Evolutionary conservation across 2,888 invertebrate genomes (phyloP), one percentile per base, ranked within the genome.

Genomic region (Ferdinandea cuprea): DNA sequence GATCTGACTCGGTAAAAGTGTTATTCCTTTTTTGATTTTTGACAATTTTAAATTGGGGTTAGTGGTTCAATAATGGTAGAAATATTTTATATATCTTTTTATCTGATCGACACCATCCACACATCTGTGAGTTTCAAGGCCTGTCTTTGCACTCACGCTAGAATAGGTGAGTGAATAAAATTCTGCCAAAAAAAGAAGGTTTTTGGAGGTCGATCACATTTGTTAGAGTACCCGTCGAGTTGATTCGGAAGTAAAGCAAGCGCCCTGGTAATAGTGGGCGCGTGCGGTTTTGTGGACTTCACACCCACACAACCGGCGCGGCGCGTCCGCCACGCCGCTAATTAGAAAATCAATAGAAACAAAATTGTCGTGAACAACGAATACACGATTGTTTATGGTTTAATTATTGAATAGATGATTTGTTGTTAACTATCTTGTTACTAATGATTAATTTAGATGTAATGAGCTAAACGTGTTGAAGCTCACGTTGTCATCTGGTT

Each of bases 401-500:
- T n/a, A 11, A 6, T 37, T 13, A 37, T 37, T 37, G 37, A 37
- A 37, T n/a, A 37, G n/a, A 13, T 37, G 13, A 37, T 37, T 37
- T 37, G 37, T n/a, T n/a, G n/a, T n/a, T n/a, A n/a, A n/a, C n/a
- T 37, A 13, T 2, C 37, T 37, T 37, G n/a, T 37, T 37, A 37
- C 13, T 37, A n/a, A 37, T 11, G 11, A 37, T 6, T 13, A 37
- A 5, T 37, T 37, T 37, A 5, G 37, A 6, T 37, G 37, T 37
- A 13, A 37, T 37, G 37, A 37, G 6, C n/a, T 37, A 44, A 44
- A 44, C 44, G 44, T 44, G 44, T 9, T 19, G 9, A 19, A 5
- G n/a, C 37, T 37, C 37, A 37, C 37, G 37, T 13, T 37, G 37
- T 37, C 13, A 37, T 37, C 37, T 37, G 37, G n/a, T 37, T 37